Conservation (phyloP, 2,888 invertebrate genomes). For the Unio delphinus region DNA sequence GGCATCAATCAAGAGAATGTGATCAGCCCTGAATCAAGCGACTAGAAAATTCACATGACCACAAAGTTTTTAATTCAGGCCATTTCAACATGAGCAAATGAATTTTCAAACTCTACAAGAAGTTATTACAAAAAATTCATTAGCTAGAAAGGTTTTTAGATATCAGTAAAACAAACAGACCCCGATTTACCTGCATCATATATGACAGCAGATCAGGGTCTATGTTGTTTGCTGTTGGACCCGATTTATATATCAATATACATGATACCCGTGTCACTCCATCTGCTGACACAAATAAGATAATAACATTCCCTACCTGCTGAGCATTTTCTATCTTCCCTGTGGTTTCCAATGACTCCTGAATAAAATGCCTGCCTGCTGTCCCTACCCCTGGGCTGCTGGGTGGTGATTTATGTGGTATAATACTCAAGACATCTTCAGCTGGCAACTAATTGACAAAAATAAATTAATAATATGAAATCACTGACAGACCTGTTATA, state of each 20-base stretch:
- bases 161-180: too few relatives aligned
- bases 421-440: slow-evolving; percentile 55
- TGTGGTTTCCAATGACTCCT: slow-evolving; percentile 11
- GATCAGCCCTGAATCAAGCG: too few relatives aligned
- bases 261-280: neutral
- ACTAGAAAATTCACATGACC: too few relatives aligned
- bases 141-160: too few relatives aligned
- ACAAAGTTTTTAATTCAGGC: too few relatives aligned
- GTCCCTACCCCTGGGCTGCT: slow-evolving; percentile 8
- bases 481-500: too few relatives aligned
- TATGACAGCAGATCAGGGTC: neutral
- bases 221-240: too few relatives aligned
- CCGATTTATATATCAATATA: too few relatives aligned
- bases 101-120: too few relatives aligned
- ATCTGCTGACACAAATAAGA: neutral
- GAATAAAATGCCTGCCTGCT: slow-evolving; percentile 18
- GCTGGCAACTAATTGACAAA: slow-evolving; percentile 58
- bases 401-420: slow-evolving; percentile 21
- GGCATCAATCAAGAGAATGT: too few relatives aligned
- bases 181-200: neutral
- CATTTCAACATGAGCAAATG: too few relatives aligned
- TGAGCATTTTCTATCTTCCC: slow-evolving; percentile 71
- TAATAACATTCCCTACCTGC: slow-evolving; percentile 60
- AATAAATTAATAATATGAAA: neutral
- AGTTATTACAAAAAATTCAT: too few relatives aligned